Conservation (phyloP, 2,888 invertebrate species). For the Amphipoea lucens region DNA sequence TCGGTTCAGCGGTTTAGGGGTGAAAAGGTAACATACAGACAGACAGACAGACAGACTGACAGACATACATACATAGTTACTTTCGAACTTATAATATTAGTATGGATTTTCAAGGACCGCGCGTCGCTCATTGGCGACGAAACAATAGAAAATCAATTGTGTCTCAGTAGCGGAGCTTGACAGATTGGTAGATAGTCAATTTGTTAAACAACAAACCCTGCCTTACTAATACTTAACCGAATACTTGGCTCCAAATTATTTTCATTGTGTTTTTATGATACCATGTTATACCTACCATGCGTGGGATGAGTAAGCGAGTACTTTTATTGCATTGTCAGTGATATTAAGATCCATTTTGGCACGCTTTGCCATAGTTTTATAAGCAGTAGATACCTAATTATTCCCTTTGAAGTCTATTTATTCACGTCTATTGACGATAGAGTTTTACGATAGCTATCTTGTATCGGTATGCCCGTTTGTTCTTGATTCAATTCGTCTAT, state of each 20-base stretch:
- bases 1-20: too few relatives aligned
- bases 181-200: background rate
- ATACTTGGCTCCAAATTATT: conserved; percentile 8
- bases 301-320: background rate
- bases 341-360: conserved; percentile 26
- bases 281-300: background rate
- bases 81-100: too few relatives aligned
- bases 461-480: conserved; percentile 18
- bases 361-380: conserved; percentile 3
- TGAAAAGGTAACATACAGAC: too few relatives aligned
- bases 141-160: too few relatives aligned
- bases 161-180: too few relatives aligned
- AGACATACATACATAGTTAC: too few relatives aligned
- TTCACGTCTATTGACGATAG: background rate
- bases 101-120: too few relatives aligned
- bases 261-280: conserved; percentile 24
- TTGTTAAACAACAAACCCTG: background rate
- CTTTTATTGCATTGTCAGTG: conserved; percentile 1
- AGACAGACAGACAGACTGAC: too few relatives aligned
- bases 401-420: conserved; percentile 40
- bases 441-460: conserved; percentile 14
- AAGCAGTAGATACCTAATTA: conserved; percentile 13
- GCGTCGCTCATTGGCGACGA: too few relatives aligned
- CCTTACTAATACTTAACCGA: background rate
- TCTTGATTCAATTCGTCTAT: conserved; percentile 20